Base-by-base conservation (phyloP, 2,888 invertebrate species). In the Peribatodes rhomboidaria region DNA sequence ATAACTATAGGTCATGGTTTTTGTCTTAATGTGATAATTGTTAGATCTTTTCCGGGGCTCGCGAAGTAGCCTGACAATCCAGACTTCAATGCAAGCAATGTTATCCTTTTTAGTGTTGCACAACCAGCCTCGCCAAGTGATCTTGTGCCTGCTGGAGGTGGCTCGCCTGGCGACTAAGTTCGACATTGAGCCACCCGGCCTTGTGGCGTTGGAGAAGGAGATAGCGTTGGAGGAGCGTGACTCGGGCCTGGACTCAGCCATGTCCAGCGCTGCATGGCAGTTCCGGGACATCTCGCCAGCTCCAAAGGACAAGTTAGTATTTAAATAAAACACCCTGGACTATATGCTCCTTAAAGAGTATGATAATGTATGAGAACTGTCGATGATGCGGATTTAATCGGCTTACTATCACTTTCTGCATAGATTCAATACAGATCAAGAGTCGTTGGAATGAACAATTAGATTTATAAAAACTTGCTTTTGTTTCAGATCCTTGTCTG, bases 191-290 rank as follows among this genome's bases (percentile, higher is more conserved):
- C 97, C 98, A 0, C 97, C 98, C 0, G 92, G 92, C 27, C 93
- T 98, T 65, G 97, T 98, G 63, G 96, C 96, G 83, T 93, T 98
- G 75, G 98, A 98, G 90, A 96, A 96, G 79, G 97, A 98, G 92
- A 97, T 98, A 64, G 97, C 97, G n/a, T 93, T 95, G 71, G 96
- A 97, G 83, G 96, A 97, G 84, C 93, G 95, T 27, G 94, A 95
- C 79, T 95, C 95, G 11, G 94, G 94, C 7, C 94, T 94, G 13
- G 95, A 95, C 83, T 95, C 95, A 56, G 95, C 89, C 66, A 95
- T 84, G 93, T 95, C 85, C 72, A 94, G 80, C 79, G 94, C 95
- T 55, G 95, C 95, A 13, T 96, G 96, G 96, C 96, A 96, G 87
- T 96, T 96, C 87, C 92, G 95, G 14, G 92, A 90, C 49, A 75